Base-by-base conservation (phyloP, 2,113 vertebrate species). In the Solea senegalensis region DNA sequence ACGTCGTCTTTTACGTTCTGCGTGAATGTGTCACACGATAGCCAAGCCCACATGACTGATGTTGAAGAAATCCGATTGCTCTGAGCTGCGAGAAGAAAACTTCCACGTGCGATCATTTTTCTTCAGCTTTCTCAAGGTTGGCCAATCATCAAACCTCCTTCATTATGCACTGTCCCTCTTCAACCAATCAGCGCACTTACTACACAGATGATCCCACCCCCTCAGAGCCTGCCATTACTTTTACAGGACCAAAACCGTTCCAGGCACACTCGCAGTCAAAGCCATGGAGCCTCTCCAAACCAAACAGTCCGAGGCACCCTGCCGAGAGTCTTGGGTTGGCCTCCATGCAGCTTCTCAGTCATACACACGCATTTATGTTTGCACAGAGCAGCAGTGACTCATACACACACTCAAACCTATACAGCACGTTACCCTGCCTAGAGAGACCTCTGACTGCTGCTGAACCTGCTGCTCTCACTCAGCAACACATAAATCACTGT, bases 401-500 rank as follows among this genome's bases (percentile, higher is more conserved):
- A 70, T 46, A 75, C 26, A 55, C 26, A 55, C 53, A 34, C 51
- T 27, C 2, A 88, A 66, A 78, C 79, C 67, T 49, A 82, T 64
- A 80, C 34, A 71, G 74, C 76, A 81, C 40, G 75, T 70, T 85
- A 78, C 53, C 87, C 86, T 83, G 80, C 84, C 86, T 67, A 15
- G 80, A 15, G 80, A 90, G 91, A 91, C 90, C 91, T 91, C 89
- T 88, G 88, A 80, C 90, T 91, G n/a, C n/a, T n/a, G n/a, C n/a
- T 89, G 90, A 94, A 94, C 92, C 93, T 94, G 93, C 92, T 94
- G 90, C 86, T 89, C 91, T 93, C 92, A 93, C 91, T 93, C 91
- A 93, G 88, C 88, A 84, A 90, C 77, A 81, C 90, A 91, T 92
- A 94, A 93, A 93, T 93, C 93, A 92, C 70, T 12, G 57, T 69